Evolutionary conservation across 2,888 invertebrate genomes (phyloP).

Genomic region (Dichetophora obliterata): DNA sequence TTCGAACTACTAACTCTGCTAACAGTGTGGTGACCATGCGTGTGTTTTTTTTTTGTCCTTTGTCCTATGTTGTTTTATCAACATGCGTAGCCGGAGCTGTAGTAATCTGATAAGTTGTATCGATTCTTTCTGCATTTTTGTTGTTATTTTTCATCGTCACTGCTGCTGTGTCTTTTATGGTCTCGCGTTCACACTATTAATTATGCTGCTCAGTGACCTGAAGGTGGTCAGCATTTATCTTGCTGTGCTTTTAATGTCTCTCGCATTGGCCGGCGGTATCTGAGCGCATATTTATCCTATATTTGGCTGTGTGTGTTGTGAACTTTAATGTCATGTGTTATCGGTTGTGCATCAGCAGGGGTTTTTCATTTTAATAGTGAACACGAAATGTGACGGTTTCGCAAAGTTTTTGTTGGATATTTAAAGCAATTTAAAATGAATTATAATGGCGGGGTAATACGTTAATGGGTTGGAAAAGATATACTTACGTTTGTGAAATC

Average conservation of each 20-base stretch:
- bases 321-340: slow-evolving; percentile 67
- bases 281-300: slow-evolving; percentile 10
- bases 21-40: slow-evolving; percentile 11
- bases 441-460: background rate
- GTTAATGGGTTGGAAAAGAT: slow-evolving; percentile 21
- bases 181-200: slow-evolving; percentile 64
- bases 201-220: slow-evolving; percentile 55
- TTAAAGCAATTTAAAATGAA: slow-evolving; percentile 24
- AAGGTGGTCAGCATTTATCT: slow-evolving; percentile 64
- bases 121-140: slow-evolving; percentile 22
- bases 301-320: slow-evolving; percentile 51
- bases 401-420: background rate
- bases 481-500: background rate
- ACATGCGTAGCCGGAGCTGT: slow-evolving; percentile 7
- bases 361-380: slow-evolving; percentile 35
- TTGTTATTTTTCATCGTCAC: background rate
- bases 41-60: background rate
- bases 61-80: background rate
- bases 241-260: slow-evolving; percentile 49
- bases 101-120: slow-evolving; percentile 48
- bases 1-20: slow-evolving; percentile 59
- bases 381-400: background rate
- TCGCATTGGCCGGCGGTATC: background rate
- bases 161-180: slow-evolving; percentile 43
- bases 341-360: slow-evolving; percentile 62